Percentiles rank a stretch among this genome's conserved stretches.
Evolutionary conservation across 2,888 invertebrate species (phyloP).

Genomic region (Junonia oenone): DNA sequence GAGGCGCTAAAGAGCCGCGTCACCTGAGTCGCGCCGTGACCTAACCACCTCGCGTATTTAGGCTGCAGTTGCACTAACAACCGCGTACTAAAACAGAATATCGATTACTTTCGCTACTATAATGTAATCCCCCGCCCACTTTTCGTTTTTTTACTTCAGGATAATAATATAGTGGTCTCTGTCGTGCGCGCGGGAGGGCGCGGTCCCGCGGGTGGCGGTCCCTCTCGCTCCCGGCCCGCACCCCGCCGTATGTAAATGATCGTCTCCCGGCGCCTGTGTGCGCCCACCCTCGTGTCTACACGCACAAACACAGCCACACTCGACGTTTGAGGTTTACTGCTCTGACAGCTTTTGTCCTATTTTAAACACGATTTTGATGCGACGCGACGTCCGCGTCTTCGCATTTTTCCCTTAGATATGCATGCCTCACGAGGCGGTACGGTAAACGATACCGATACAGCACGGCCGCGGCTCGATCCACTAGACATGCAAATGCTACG

Average conservation of each 20-base stretch:
- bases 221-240: constrained; percentile 48
- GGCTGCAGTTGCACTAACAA: constrained; percentile 75
- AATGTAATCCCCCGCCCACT: constrained; percentile 81
- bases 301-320: constrained; percentile 42
- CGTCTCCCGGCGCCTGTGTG: constrained; percentile 68
- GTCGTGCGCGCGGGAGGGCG: constrained; percentile 51
- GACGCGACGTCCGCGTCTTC: constrained; percentile 46
- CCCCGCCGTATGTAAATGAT: constrained; percentile 78
- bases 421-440: background rate
- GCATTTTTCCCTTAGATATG: constrained; percentile 13
- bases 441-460: constrained; percentile 30
- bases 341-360: constrained; percentile 75
- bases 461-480: constrained; percentile 4
- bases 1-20: constrained; percentile 3
- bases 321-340: constrained; percentile 71
- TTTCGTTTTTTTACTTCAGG: constrained; percentile 74
- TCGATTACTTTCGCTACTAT: constrained; percentile 81
- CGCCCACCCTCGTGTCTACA: constrained; percentile 46
- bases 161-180: constrained; percentile 73
- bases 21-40: constrained; percentile 49
- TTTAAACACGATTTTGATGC: constrained; percentile 68
- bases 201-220: constrained; percentile 46
- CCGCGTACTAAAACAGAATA: constrained; percentile 79
- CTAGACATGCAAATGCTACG: constrained; percentile 52
- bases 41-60: constrained; percentile 60